These are phyloP conservation scores for Troides aeacus DNA, from an alignment of 2,888 invertebrate genomes.

Conservation along the genomic window DNA sequence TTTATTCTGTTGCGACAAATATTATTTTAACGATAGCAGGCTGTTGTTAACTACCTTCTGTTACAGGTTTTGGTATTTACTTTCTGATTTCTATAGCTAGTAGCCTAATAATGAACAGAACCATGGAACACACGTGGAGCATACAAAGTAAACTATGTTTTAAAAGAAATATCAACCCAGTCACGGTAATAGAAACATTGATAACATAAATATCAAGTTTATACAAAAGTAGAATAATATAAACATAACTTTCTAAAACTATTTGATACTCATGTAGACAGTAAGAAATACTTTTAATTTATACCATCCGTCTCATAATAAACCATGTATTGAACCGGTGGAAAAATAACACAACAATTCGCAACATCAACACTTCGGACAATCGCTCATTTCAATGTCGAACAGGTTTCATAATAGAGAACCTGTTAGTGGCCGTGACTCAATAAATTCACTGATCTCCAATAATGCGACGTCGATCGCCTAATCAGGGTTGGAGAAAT, in stretches of 20 bases:
- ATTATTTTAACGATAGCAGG: background rate
- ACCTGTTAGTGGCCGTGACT: constrained; percentile 31
- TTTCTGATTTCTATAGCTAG: too few relatives aligned
- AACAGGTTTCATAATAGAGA: constrained; percentile 30
- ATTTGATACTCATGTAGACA: background rate
- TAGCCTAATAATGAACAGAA: too few relatives aligned
- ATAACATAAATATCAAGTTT: too few relatives aligned
- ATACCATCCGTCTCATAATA: constrained; percentile 3
- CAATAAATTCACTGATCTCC: constrained; percentile 29
- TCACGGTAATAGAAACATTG: too few relatives aligned
- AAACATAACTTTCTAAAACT: background rate
- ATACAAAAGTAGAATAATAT: background rate
- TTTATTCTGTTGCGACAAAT: background rate
- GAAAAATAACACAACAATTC: constrained; percentile 28
- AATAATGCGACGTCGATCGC: constrained; percentile 28
- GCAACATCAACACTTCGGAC: constrained; percentile 31
- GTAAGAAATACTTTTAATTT: constrained; percentile 4
- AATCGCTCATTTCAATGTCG: constrained; percentile 31
- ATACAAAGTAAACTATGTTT: too few relatives aligned
- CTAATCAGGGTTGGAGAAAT: constrained; percentile 25
- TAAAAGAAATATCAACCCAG: too few relatives aligned
- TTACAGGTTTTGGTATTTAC: too few relatives aligned
- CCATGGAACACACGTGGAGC: too few relatives aligned
- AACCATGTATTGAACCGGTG: constrained; percentile 1
- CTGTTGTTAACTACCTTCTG: background rate